Percentiles rank a stretch among this genome's conserved stretches.
Conservation (phyloP, 30 jellyfish, hydroid and myxozoan species). For the Hydractinia symbiolongicarpus region DNA sequence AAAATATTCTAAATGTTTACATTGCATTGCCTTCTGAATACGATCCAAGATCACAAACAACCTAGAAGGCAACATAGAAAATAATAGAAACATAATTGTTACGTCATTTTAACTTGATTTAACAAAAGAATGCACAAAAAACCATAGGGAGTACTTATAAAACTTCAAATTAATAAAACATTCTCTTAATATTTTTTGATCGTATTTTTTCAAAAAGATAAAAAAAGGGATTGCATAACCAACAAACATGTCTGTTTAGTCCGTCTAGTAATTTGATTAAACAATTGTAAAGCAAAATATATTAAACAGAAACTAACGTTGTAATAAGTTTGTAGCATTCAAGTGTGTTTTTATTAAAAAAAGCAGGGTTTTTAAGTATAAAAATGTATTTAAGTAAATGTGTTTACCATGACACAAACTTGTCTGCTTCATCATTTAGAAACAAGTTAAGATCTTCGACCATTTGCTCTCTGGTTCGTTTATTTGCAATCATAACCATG, state of each 20-base stretch:
- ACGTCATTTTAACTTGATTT: too few species aligned
- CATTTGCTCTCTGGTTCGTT: constrained; percentile 62
- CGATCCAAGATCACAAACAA: constrained; percentile 42
- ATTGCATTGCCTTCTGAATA: constrained; percentile 60
- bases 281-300: not conserved
- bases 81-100: not conserved
- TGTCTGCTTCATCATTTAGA: constrained; percentile 80
- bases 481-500: constrained; percentile 93
- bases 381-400: too few species aligned
- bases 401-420: constrained; percentile 70
- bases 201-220: too few species aligned
- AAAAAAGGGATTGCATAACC: too few species aligned
- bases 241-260: too few species aligned
- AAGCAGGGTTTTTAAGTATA: too few species aligned
- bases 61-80: constrained; percentile 23
- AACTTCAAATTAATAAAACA: too few species aligned
- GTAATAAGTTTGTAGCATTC: not conserved
- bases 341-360: too few species aligned
- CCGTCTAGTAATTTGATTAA: too few species aligned
- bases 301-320: not conserved
- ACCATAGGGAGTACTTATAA: too few species aligned
- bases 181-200: too few species aligned
- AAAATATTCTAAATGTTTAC: constrained; percentile 23
- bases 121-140: too few species aligned
- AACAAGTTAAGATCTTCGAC: constrained; percentile 72